These are phyloP conservation scores for Lepidocyrtinus sp. DNA, from an alignment of 2,888 invertebrate species.

Conservation along the genomic window DNA sequence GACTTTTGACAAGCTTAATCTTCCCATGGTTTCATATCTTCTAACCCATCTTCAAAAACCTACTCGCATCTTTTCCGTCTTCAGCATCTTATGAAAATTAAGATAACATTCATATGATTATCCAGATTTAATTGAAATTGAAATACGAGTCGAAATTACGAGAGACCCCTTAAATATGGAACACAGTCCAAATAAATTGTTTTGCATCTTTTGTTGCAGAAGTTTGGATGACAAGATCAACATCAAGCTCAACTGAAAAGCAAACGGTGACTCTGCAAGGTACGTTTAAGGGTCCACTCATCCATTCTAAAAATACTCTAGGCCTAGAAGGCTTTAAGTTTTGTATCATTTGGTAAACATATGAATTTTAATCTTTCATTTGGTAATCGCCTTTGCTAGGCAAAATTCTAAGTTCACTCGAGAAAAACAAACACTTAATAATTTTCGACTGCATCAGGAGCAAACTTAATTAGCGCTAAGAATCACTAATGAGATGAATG, in stretches of 20 bases:
- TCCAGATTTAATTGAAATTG: background rate
- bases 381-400: too few species aligned
- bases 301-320: too few species aligned
- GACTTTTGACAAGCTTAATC: too few species aligned
- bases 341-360: too few species aligned
- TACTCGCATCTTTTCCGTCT: background rate
- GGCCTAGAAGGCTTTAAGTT: too few species aligned
- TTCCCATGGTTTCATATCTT: too few species aligned
- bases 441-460: background rate
- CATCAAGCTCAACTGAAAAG: slow-evolving; percentile 68
- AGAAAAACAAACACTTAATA: too few species aligned
- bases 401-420: too few species aligned
- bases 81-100: background rate
- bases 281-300: too few species aligned
- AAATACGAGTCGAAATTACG: too few species aligned
- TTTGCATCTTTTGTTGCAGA: slow-evolving; percentile 57
- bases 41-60: background rate
- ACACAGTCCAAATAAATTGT: background rate
- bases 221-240: slow-evolving; percentile 66
- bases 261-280: slow-evolving; percentile 69
- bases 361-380: too few species aligned
- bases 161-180: background rate
- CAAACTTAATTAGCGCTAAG: background rate
- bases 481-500: background rate
- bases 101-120: background rate